Base-by-base conservation (phyloP, 1,140 invertebrate species). In the Drosophila novamexicana region DNA sequence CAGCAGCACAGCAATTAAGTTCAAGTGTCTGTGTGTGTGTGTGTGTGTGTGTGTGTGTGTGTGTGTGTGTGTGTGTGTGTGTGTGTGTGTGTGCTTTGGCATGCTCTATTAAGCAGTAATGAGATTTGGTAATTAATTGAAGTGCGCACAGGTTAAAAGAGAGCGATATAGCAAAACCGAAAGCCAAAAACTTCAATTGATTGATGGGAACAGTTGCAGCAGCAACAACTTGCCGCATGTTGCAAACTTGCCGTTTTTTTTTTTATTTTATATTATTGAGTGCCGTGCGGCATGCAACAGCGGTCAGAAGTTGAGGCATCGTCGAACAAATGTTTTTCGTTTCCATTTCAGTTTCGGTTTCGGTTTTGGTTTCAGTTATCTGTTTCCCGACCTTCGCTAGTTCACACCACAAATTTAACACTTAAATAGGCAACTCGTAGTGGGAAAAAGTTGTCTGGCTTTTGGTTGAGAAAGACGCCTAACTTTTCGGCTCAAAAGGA, bases 91-190 rank as follows among this genome's bases (percentile, higher is more conserved):
- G 40, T 71, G 16, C 47, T 53, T 74, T 50, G 69, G 42, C 64
- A 88, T 75, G 84, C 84, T 89, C 84, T 89, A 89, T 89, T 89
- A 89, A 89, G 71, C 66, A 67, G 84, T 89, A 89, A 89, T 89
- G 77, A 84, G 84, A 89, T 89, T 89, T 81, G 80, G 81, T 89
- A 89, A 89, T 89, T 89, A 84, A 88, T 86, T 86, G 80, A 79
- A 79, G 76, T 65, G 75, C 44, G 49, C 49, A 32, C 56, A 64
- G 70, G 63, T 63, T 73, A 47, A 78, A 62, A 66, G 75, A 53
- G 59, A 53, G 39, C 22, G 3, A 52, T 52, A 64, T 39, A 14
- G 40, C 63, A 54, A 76, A 54, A 58, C 47, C 74, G 39, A 75
- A 68, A 72, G 40, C 56, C 49, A 65, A 65, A 75, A 62, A 79